A percentile compares a stretch with the other conserved stretches of the same genome.
Evolutionary conservation across 2,888 invertebrate species (phyloP).

Genomic region (Drosophila dives): DNA sequence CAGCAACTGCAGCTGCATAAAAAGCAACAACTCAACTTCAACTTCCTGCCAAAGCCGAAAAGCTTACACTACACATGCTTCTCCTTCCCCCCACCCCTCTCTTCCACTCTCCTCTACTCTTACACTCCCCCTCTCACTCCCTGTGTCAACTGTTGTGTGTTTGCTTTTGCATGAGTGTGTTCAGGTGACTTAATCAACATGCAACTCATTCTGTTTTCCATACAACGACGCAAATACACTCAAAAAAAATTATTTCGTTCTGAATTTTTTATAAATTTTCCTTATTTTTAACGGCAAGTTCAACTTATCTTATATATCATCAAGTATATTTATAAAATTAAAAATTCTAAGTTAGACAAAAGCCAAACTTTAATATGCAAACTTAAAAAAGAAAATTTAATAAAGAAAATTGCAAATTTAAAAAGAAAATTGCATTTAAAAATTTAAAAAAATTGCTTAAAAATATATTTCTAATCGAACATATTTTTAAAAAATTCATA

Average conservation of each 20-base stretch:
- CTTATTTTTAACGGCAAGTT: background rate
- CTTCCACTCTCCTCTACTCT: background rate
- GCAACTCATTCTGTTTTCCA: conserved; percentile 73
- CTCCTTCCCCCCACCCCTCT: background rate
- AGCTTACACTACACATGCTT: conserved; percentile 38
- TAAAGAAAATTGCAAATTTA: too few relatives aligned
- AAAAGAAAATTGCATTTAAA: too few relatives aligned
- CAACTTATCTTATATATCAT: background rate
- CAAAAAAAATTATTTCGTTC: background rate
- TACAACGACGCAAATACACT: conserved; percentile 13
- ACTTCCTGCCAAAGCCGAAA: conserved; percentile 68
- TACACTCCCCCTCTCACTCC: background rate
- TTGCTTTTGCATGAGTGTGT: conserved; percentile 74
- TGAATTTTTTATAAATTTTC: background rate
- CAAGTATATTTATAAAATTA: too few relatives aligned
- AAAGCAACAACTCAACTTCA: conserved; percentile 74
- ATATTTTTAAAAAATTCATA: too few relatives aligned
- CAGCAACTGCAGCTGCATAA: conserved; percentile 62
- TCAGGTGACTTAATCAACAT: conserved; percentile 80
- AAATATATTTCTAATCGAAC: too few relatives aligned
- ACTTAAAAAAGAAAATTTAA: too few relatives aligned
- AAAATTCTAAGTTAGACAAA: too few relatives aligned
- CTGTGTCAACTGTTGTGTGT: conserved; percentile 29
- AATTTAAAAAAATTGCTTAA: too few relatives aligned
- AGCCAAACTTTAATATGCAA: too few relatives aligned